Conservation (phyloP, 2,797 vertebrate species). For the Coracias cyanogaster region DNA sequence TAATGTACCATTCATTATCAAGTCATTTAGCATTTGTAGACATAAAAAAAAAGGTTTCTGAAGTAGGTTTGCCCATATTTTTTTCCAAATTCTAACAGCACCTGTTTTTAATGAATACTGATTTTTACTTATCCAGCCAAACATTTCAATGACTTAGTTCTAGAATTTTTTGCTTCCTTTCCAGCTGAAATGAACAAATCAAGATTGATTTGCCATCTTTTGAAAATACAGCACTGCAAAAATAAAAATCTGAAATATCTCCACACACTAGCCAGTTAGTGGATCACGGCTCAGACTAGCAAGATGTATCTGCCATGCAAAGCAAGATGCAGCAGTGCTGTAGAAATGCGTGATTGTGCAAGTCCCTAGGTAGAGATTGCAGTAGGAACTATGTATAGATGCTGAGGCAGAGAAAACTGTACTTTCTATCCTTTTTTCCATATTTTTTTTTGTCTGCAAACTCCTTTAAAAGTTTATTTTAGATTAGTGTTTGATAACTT, state of each 20-base stretch:
- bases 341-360: fast-evolving
- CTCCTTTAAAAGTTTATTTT: neutral
- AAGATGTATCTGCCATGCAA: too few relatives aligned
- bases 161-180: neutral
- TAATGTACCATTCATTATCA: neutral
- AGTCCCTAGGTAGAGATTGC: neutral
- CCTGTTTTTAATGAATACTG: neutral
- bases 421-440: neutral
- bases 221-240: neutral
- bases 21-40: neutral
- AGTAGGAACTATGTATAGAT: neutral
- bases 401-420: neutral
- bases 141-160: neutral
- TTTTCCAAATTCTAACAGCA: neutral
- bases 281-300: neutral
- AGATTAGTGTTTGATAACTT: neutral
- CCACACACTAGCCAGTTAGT: neutral
- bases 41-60: neutral
- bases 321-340: neutral
- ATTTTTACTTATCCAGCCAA: neutral
- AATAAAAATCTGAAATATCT: neutral
- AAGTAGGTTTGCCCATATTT: neutral
- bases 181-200: neutral
- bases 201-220: neutral
- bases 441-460: neutral